phyloP scores from a whole-genome alignment of 2,113 vertebrate species.

The Vidua macroura region DNA sequence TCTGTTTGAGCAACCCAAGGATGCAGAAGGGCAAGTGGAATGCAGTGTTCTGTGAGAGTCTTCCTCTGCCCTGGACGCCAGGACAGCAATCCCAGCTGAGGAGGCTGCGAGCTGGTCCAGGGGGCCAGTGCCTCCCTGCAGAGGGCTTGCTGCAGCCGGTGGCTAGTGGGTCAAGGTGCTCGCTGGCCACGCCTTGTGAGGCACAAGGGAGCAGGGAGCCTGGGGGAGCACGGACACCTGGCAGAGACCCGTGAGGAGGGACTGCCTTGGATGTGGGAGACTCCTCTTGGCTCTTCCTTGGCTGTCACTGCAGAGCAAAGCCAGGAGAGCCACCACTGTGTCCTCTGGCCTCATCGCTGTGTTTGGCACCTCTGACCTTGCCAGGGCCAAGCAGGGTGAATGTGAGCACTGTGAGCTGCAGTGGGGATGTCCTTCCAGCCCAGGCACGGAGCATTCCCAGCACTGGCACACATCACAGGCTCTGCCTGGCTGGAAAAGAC shows the following conservation, averaged over 20 bases:
- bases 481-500: not conserved
- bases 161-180: not conserved
- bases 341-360: not conserved
- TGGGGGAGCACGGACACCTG: not conserved
- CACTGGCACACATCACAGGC: not conserved
- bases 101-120: not conserved
- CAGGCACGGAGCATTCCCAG: not conserved
- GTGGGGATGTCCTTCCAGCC: not conserved
- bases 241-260: not conserved
- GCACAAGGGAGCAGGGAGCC: not conserved
- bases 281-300: not conserved
- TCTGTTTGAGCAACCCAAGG: not conserved
- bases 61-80: not conserved
- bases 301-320: not conserved
- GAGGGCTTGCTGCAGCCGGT: not conserved
- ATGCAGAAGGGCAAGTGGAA: not conserved
- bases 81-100: not conserved
- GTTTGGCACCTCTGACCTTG: not conserved
- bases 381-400: rapidly evolving
- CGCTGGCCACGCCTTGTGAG: not conserved
- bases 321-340: not conserved
- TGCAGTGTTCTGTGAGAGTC: not conserved
- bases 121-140: not conserved
- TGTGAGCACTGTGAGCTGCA: not conserved
- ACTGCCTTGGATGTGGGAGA: not conserved